Evolutionary conservation across 2,113 vertebrate species (phyloP), one percentile per base, ranked within the genome.

Genomic region (Hirundichthys speculiger): DNA sequence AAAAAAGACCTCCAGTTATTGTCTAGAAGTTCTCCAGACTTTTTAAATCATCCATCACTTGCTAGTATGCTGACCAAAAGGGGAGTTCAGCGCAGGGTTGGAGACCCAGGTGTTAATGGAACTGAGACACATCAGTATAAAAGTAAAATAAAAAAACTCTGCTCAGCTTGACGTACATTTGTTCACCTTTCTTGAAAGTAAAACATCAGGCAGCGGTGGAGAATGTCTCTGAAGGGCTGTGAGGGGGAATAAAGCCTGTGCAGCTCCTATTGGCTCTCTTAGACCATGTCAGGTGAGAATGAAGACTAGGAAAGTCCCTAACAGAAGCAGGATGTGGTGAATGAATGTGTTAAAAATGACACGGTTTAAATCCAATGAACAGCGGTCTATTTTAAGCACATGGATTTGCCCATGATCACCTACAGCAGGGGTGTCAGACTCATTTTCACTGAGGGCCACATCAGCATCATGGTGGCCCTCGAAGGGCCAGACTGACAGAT

Each of bases 131-230:
- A 84, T 73, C 71, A 42, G 41, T 50, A 43, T 61, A 80, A 79
- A 87, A 80, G n/a, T n/a, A n/a, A 81, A 69, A 81, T 69, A 59
- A 63, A 51, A 50, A 69, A 70, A 68, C 39, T 62, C 25, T 64
- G 22, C 53, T 77, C 46, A 43, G 66, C 50, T 65, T 80, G 78
- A 79, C 82, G 84, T 64, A 90, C 25, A 83, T 83, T 65, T 69
- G 42, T 39, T 87, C 70, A 78, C 52, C 68, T 76, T 77, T 61
- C 40, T 47, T 39, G 15, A 61, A 21, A 59, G 63, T 42, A 72
- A 69, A 79, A 81, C 54, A 70, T 48, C 49, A 69, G 49, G 41
- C 56, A 64, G 38, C 3, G 2, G 45, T 16, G 40, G 40, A 30
- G 51, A 63, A 42, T 63, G 38, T 56, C 53, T 64, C 30, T 71